Base-by-base conservation (phyloP, 2,797 vertebrate genomes). In the Sebastes jordani region DNA sequence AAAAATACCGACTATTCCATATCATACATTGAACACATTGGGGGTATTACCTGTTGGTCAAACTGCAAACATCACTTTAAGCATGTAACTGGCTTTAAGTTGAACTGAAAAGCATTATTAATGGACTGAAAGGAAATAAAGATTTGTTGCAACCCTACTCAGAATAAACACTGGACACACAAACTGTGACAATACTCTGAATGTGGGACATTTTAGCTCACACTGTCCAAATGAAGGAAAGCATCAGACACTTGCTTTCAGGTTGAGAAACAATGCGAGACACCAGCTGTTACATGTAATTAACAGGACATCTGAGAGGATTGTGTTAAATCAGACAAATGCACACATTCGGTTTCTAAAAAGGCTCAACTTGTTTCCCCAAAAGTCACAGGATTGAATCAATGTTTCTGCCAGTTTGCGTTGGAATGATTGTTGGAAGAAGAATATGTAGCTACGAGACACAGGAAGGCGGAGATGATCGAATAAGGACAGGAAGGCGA, bases 291-390 rank as follows among this genome's bases (percentile, higher is more conserved):
- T 75, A 60, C 67, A 23, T 76, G 49, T 36, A 23, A 69, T 80
- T 81, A 62, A 86, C 76, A 69, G 82, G 63, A 82, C 18, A 7
- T 29, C 67, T 52, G 71, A 78, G 62, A 68, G 13, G 34, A 58
- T 60, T 65, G 61, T 67, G 64, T 70, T 42, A 76, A 83, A 83
- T 42, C 10, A 58, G 42, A 81, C 34, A 79, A 83, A 76, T 74
- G 76, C 59, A 86, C 71, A 89, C 80, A 86, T 88, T 91, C 74
- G 11, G 49, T 18, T 81, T 88, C 81, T 78, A 25, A 83, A 89
- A 91, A 89, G 87, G 78, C 69, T 80, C 72, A 71, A 84, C 71
- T 72, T 74, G 59, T 60, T 86, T 71, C 23, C 74, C 56, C 56
- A 78, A 55, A 80, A 63, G 38, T 82, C 67, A 65, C 54, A 23